Conservation (phyloP, 2,888 invertebrate species). For the Acronicta aceris region DNA sequence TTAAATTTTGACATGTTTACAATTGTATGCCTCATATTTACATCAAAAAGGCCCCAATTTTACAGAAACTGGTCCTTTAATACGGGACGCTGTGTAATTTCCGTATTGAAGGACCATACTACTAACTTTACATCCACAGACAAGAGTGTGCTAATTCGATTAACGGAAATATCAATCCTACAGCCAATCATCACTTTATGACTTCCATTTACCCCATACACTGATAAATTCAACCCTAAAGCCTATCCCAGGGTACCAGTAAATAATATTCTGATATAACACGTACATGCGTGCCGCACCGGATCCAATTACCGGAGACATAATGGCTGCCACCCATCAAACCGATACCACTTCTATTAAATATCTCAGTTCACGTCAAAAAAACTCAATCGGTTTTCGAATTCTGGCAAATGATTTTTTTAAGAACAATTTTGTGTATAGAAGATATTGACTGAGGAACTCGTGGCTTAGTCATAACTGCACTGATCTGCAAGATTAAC, state of each 20-base stretch:
- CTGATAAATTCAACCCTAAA: conserved; percentile 35
- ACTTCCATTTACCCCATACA: conserved; percentile 18
- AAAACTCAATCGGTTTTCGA: conserved; percentile 9
- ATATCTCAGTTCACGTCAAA: conserved; percentile 21
- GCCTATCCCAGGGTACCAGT: conserved; percentile 23
- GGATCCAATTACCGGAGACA: conserved; percentile 37
- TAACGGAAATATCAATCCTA: not conserved
- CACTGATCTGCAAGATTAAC: no score
- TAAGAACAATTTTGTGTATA: not conserved
- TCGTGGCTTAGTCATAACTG: no score
- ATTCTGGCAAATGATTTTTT: not conserved
- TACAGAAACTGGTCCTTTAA: not conserved
- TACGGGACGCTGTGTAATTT: not conserved
- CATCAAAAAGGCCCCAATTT: no score
- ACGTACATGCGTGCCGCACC: conserved; percentile 28
- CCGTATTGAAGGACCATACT: not conserved
- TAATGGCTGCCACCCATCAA: conserved; percentile 46
- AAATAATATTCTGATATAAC: conserved; percentile 41
- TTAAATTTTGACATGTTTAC: no score
- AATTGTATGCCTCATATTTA: no score
- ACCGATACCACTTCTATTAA: conserved; percentile 41
- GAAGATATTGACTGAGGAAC: no score
- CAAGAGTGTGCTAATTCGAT: not conserved
- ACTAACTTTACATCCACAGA: no score
- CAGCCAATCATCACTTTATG: conserved; percentile 8